A percentile compares a stretch with the other conserved stretches of the same genome.
Conservation (phyloP, 2,888 invertebrate genomes). For the Rhodophaea formosa region DNA sequence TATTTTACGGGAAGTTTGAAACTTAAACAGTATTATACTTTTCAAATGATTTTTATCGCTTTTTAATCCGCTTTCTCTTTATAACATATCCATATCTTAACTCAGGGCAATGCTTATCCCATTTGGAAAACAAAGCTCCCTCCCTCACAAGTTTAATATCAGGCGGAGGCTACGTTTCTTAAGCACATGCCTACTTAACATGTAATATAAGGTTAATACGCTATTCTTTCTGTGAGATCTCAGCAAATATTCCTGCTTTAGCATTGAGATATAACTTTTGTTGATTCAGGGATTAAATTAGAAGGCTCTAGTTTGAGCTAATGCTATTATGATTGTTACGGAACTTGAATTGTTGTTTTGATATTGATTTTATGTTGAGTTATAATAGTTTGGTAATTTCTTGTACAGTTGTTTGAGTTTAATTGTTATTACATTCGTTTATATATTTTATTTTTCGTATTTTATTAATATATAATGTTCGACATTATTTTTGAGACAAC, state of each 20-base stretch:
- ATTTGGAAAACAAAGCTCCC: slow-evolving; percentile 11
- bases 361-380: neutral
- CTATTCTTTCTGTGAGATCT: slow-evolving; percentile 8
- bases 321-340: neutral
- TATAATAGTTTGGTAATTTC: neutral
- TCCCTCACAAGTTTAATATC: slow-evolving; percentile 24
- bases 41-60: too few relatives aligned
- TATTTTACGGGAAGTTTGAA: too few relatives aligned
- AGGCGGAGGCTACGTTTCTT: slow-evolving; percentile 12
- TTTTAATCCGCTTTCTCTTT: neutral
- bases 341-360: neutral
- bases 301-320: neutral
- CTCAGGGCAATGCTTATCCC: slow-evolving; percentile 1
- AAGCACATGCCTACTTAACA: slow-evolving; percentile 14
- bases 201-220: slow-evolving; percentile 14
- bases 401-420: neutral
- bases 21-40: too few relatives aligned
- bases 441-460: neutral
- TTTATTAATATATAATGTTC: neutral
- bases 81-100: neutral
- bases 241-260: slow-evolving; percentile 2
- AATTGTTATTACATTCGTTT: neutral
- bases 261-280: neutral
- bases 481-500: neutral
- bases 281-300: neutral